Conservation (phyloP, 2,797 vertebrate genomes). For the Mormyrops boulengeri region DNA sequence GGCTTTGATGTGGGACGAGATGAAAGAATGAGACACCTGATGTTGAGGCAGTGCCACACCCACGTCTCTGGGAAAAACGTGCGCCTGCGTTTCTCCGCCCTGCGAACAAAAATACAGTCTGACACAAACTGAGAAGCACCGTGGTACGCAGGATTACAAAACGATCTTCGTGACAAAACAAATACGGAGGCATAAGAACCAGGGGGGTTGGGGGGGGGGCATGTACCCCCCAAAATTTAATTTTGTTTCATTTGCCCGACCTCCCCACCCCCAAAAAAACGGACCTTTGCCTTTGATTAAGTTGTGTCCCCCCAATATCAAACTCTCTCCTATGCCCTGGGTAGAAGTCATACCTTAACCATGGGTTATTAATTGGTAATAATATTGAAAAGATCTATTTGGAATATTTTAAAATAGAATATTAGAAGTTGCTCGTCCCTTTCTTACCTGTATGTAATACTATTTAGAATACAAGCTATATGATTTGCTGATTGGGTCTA, state of each 20-base stretch:
- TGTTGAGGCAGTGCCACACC: conserved; percentile 84
- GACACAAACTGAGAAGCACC: conserved; percentile 39
- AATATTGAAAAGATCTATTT: neutral
- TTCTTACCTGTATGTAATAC: neutral
- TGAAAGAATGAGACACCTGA: conserved; percentile 70
- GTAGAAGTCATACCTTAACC: neutral
- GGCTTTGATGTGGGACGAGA: neutral
- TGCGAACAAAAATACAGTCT: conserved; percentile 50
- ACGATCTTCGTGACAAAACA: neutral
- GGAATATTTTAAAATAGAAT: neutral
- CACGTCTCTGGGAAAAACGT: conserved; percentile 91
- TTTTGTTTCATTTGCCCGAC: no score
- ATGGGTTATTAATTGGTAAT: neutral
- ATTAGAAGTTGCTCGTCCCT: neutral
- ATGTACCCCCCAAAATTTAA: no score
- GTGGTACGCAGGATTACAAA: neutral
- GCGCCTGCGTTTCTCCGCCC: conserved; percentile 80
- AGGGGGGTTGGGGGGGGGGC: neutral
- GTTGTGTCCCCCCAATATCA: no score
- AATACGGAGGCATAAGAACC: neutral
- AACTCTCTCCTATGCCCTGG: no score
- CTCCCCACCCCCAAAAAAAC: no score
- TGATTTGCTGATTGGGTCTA: neutral
- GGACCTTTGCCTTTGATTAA: no score
- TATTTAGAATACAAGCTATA: neutral